Base-by-base conservation (phyloP, 2,797 vertebrate genomes). In the Sebastes nivosus region DNA sequence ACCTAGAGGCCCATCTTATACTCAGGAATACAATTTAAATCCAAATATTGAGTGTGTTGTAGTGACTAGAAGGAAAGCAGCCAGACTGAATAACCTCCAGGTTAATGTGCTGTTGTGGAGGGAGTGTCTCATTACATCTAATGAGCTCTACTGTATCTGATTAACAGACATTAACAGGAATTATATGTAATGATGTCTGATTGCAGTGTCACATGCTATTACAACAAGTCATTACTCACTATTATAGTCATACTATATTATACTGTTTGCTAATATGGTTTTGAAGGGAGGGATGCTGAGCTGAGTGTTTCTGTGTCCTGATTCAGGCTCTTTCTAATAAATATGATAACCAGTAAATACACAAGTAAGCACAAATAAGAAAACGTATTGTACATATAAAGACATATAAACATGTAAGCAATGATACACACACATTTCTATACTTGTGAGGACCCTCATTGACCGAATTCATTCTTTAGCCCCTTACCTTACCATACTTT, bases 91-190 rank as follows among this genome's bases (percentile, higher is more conserved):
- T 78, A 86, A 88, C 81, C 88, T 85, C 9, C 81, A 91, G 87
- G 88, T 93, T 93, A 90, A 92, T 92, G 86, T 89, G 83, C 74
- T 73, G 58, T 72, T 71, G 79, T 69, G 88, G 65, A 88, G 87
- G 83, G 88, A 92, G 91, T 80, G 88, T 93, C 89, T 87, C 52
- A 74, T 94, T 93, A 82, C 86, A 73, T 78, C 81, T 90, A 92
- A 93, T 88, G 80, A 92, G 82, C 80, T 88, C 79, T 64, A 79
- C 85, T 89, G 82, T 87, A 92, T 90, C 89, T 72, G 86, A 94
- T 94, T 92, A 94, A 90, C 88, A 88, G 69, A 86, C 88, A 93
- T 90, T 88, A 88, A 86, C 83, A 88, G 80, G 77, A 91, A 89
- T 93, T 86, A 88, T 83, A 69, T 85, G 74, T 75, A 89, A 90